Conservation (phyloP, 2,888 invertebrate genomes). For the Caenorhabditis angaria region DNA sequence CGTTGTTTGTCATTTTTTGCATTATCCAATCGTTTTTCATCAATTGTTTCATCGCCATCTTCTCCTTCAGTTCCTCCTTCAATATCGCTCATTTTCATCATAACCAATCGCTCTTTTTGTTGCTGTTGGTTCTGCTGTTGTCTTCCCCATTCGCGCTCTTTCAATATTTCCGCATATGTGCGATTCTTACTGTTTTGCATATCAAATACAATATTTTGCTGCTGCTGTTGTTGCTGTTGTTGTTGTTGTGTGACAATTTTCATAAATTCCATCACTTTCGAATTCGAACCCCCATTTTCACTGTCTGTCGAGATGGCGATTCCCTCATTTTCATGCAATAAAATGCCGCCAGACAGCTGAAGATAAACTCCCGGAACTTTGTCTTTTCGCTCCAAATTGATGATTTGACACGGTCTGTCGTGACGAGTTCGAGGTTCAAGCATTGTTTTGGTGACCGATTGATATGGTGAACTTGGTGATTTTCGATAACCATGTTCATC, state of each 20-base stretch:
- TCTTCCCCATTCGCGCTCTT: background rate
- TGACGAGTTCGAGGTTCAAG: background rate
- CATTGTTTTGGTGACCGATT: constrained; percentile 4
- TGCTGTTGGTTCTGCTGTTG: background rate
- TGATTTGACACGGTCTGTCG: background rate
- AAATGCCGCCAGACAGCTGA: no score
- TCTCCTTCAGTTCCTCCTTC: background rate
- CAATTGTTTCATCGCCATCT: no score
- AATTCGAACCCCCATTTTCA: background rate
- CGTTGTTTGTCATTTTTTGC: no score
- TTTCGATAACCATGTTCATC: background rate
- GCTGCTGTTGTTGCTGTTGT: background rate
- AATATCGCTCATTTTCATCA: no score
- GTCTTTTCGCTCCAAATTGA: constrained; percentile 5
- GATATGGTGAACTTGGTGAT: background rate
- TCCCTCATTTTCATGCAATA: no score
- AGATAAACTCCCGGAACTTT: no score
- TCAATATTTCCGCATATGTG: background rate
- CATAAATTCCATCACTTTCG: background rate
- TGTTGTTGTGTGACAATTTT: background rate
- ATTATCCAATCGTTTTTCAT: no score
- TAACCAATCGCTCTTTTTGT: background rate
- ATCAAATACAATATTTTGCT: background rate
- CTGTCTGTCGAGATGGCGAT: background rate
- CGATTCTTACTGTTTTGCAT: background rate